A percentile compares a stretch with the other conserved stretches of the same genome.
These are phyloP conservation scores for Homarus americanus DNA, from an alignment of 1,140 invertebrate species.

Conservation along the genomic window DNA sequence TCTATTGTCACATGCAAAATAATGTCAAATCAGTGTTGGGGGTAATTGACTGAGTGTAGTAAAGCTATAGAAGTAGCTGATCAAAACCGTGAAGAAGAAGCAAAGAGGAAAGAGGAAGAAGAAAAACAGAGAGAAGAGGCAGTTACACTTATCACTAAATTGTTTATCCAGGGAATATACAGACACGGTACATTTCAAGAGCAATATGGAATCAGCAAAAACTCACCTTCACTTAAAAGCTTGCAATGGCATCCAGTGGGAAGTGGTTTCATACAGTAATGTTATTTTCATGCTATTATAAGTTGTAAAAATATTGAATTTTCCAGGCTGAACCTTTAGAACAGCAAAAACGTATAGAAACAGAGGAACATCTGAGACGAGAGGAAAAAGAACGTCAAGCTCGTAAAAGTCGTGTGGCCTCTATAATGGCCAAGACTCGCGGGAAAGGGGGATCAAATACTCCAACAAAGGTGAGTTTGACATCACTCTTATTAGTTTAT, in stretches of 20 bases:
- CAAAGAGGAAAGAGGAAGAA: conserved; percentile 76
- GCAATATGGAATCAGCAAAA: too few species aligned
- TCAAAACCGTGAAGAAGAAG: conserved; percentile 73
- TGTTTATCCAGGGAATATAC: too few species aligned
- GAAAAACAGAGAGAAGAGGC: conserved; percentile 76
- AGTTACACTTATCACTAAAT: background rate
- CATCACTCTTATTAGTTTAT: too few species aligned
- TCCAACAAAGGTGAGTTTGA: conserved; percentile 77
- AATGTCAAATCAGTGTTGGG: too few species aligned
- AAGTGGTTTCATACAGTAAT: too few species aligned
- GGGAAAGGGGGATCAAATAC: conserved; percentile 80
- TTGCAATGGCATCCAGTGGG: too few species aligned
- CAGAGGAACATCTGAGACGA: conserved; percentile 83
- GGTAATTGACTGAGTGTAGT: too few species aligned
- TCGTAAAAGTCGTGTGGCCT: conserved; percentile 88
- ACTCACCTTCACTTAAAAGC: too few species aligned
- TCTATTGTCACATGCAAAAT: too few species aligned
- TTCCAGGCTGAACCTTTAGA: conserved; percentile 78
- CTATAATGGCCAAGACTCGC: conserved; percentile 89
- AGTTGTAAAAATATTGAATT: background rate
- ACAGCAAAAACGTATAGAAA: conserved; percentile 76
- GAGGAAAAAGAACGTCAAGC: conserved; percentile 89
- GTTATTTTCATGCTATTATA: too few species aligned
- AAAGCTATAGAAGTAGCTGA: conserved; percentile 77
- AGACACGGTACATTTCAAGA: too few species aligned